Percentiles rank a stretch among this genome's conserved stretches.
Conservation (phyloP, 2,797 vertebrate genomes). For the Morelia viridis region DNA sequence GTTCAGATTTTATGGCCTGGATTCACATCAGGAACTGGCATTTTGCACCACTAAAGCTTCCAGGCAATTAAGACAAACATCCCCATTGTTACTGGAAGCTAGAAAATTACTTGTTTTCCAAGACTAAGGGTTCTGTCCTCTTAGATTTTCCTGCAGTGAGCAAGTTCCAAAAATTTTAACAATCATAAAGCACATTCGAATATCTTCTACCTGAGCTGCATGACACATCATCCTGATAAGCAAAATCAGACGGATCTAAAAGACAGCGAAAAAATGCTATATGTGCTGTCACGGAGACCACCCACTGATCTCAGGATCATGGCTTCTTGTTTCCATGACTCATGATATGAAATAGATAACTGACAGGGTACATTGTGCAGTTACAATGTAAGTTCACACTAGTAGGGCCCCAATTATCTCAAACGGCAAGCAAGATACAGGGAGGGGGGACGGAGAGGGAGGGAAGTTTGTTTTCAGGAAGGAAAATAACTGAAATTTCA, state of each 20-base stretch:
- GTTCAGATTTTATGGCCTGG: background rate
- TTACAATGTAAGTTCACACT: background rate
- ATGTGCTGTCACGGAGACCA: background rate
- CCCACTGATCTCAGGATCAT: background rate
- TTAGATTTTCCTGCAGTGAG: constrained; percentile 4
- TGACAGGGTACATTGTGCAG: background rate
- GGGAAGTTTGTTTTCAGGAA: background rate
- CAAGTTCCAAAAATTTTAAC: background rate
- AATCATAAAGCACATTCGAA: background rate
- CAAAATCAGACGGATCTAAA: background rate
- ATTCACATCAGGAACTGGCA: no score
- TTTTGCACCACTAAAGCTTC: background rate
- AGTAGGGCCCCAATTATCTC: background rate
- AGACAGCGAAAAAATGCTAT: background rate
- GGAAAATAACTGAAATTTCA: background rate
- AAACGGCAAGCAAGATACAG: background rate
- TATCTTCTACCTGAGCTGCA: background rate
- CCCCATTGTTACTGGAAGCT: constrained; percentile 1
- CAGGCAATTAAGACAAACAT: background rate
- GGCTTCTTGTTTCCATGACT: constrained; percentile 8
- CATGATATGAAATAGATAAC: background rate
- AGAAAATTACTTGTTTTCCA: background rate
- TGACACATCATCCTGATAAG: background rate
- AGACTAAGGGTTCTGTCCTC: background rate
- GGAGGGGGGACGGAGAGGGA: background rate